phyloP scores from a whole-genome alignment of 2,888 invertebrate species.

The Incurvaria masculella region DNA sequence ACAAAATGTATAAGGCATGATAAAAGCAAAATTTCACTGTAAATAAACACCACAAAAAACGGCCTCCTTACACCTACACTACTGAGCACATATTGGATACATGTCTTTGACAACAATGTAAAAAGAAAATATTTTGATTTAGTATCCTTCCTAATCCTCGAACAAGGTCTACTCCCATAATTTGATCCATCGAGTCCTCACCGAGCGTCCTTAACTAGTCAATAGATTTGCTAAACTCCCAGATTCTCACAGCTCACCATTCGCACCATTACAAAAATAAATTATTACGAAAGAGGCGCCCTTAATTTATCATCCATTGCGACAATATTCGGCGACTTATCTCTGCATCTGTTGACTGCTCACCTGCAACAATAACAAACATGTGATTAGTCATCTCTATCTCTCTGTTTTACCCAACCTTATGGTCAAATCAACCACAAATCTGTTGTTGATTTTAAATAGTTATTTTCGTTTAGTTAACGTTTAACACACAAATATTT shows the following conservation, averaged over 20 bases:
- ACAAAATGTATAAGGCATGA: background rate
- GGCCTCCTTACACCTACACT: background rate
- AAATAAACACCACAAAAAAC: background rate
- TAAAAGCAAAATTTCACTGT: background rate
- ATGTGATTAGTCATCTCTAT: background rate
- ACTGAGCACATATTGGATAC: background rate
- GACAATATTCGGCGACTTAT: constrained; percentile 29
- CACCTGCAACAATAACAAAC: constrained; percentile 31
- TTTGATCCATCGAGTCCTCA: background rate
- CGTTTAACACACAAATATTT: background rate
- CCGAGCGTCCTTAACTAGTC: background rate
- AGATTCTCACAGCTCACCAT: constrained; percentile 54
- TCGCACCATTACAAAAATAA: constrained; percentile 57
- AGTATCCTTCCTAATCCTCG: background rate
- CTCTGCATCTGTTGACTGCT: constrained; percentile 56
- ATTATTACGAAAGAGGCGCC: constrained; percentile 40
- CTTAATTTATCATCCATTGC: constrained; percentile 34
- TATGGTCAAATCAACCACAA: too few species aligned
- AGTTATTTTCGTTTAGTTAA: too few species aligned
- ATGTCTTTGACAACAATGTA: constrained; percentile 1
- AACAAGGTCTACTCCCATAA: background rate
- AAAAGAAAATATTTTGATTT: background rate
- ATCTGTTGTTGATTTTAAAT: too few species aligned
- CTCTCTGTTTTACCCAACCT: too few species aligned
- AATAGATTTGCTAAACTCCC: constrained; percentile 9